Evolutionary conservation across 2,888 invertebrate species (phyloP), one percentile per base, ranked within the genome.

Genomic region (Apotomis capreana): DNA sequence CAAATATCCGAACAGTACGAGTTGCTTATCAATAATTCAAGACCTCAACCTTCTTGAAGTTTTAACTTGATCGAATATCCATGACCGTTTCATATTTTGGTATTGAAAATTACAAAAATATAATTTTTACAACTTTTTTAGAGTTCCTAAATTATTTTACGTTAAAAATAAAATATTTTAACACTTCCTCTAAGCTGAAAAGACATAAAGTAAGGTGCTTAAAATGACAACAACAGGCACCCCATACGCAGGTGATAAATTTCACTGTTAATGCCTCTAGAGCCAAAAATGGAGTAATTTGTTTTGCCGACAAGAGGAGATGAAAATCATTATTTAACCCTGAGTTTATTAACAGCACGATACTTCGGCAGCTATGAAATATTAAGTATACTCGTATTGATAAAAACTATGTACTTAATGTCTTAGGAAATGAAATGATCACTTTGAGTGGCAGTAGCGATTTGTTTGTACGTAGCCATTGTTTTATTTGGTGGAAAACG

Each of bases 261-360:
- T 84, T 84, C 83, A 83, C 82, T 87, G 85, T 86, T 88, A 89
- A 90, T 87, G 83, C 84, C 81, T 79, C 79, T 81, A n/a, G 82
- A 79, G 84, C 87, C 87, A 90, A 89, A 91, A 89, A 89, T 89
- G 84, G 89, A 90, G 90, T 86, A 90, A 91, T 91, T 91, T 89
- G 89, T 92, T 90, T 82, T 74, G 82, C 81, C 84, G 87, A 87
- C 86, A 88, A 84, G 83, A 86, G 90, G 90, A 91, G 90, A 92
- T 91, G 91, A 89, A 91, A 89, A 88, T 85, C 90, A 90, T 91
- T 90, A 89, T 86, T 90, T 87, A 88, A 82, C 86, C 79, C 82
- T 82, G 82, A 82, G 83, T 89, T 88, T 89, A 89, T 88, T 90
- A 87, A 81, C 80, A 75, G 74, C 73, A 76, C 69, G 74, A 74